Conservation (phyloP, 2,113 vertebrate species). For the Nothoprocta pentlandii region DNA sequence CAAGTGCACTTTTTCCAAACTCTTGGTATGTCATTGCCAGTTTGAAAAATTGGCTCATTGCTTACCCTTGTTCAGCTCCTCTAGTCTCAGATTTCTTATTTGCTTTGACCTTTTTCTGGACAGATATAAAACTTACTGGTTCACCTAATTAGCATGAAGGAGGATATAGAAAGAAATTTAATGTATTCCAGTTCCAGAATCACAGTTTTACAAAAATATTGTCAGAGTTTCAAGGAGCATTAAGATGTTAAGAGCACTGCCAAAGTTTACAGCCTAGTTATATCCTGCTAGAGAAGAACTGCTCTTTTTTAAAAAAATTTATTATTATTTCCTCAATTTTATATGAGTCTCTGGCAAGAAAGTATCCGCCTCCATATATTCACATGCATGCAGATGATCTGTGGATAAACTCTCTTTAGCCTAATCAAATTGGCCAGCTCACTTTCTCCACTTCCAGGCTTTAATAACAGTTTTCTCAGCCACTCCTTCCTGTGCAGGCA, state of each 20-base stretch:
- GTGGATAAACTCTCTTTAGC: background rate
- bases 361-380: conserved; percentile 7
- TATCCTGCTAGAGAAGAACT: conserved; percentile 22
- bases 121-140: conserved; percentile 9
- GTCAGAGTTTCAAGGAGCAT: conserved; percentile 52
- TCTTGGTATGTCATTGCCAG: background rate
- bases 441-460: conserved; percentile 4
- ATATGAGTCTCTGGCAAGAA: conserved; percentile 36
- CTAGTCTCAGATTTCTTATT: background rate
- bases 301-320: background rate
- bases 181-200: conserved; percentile 36
- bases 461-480: background rate
- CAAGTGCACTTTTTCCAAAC: conserved; percentile 25
- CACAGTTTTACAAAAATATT: conserved; percentile 15
- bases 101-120: conserved; percentile 58
- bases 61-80: conserved; percentile 34
- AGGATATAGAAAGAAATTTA: conserved; percentile 1
- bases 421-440: background rate
- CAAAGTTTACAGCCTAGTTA: conserved; percentile 65
- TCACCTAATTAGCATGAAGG: conserved; percentile 41
- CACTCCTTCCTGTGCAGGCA: background rate
- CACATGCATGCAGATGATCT: conserved; percentile 5
- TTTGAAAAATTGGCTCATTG: background rate
- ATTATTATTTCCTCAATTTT: conserved; percentile 24
- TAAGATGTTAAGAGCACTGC: conserved; percentile 34